Evolutionary conservation across 2,797 vertebrate species (phyloP).

Genomic region (Remorina albescens): DNA sequence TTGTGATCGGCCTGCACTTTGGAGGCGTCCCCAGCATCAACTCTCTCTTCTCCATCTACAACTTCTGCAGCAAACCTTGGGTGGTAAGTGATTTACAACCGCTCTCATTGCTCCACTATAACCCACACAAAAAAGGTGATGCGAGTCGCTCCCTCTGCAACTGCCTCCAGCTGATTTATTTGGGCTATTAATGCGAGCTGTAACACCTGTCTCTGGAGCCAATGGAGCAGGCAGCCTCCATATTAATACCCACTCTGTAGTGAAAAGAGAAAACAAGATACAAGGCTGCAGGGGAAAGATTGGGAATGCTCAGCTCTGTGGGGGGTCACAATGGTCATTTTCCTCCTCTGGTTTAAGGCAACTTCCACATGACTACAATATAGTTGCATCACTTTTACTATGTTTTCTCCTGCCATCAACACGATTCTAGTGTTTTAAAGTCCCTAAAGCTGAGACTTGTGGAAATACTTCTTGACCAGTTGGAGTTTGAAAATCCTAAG

Average conservation of each 20-base stretch:
- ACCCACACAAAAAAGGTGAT: conserved; percentile 17
- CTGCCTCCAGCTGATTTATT: conserved; percentile 63
- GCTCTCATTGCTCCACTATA: conserved; percentile 23
- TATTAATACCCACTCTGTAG: conserved; percentile 37
- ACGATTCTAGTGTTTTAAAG: no score
- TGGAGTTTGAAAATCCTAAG: no score
- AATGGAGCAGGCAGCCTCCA: conserved; percentile 17
- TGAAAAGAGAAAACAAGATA: conserved; percentile 13
- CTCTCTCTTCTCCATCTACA: conserved; percentile 96
- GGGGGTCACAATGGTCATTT: conserved; percentile 3
- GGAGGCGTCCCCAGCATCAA: conserved; percentile 90
- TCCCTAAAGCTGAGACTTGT: no score
- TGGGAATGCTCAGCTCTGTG: conserved; percentile 5
- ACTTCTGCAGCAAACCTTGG: conserved; percentile 98
- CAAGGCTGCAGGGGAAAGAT: conserved; percentile 2
- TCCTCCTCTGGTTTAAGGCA: not conserved
- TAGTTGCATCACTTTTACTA: no score
- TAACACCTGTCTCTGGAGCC: conserved; percentile 57
- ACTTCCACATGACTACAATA: no score
- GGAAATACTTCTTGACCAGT: no score
- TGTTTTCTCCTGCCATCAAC: no score
- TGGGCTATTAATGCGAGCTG: conserved; percentile 57
- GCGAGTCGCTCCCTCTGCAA: conserved; percentile 23
- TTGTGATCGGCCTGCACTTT: conserved; percentile 94
- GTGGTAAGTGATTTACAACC: conserved; percentile 73